Percentiles rank a stretch among this genome's conserved stretches.
phyloP scores from a whole-genome alignment of 2,797 vertebrate species.

The Cheirogaleus major region DNA sequence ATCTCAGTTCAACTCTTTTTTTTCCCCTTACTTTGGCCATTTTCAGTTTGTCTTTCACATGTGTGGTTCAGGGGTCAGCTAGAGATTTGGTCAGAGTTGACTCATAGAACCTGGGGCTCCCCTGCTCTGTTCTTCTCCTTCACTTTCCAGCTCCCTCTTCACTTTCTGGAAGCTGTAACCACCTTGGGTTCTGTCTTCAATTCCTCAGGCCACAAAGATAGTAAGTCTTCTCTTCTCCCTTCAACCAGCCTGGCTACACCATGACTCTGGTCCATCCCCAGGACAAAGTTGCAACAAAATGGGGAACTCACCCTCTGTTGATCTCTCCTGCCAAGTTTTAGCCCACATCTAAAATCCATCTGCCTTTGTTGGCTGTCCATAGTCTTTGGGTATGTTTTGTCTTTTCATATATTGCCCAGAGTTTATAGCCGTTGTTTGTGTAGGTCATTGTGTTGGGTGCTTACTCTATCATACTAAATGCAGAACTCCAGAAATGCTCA shows the following conservation, averaged over 20 bases:
- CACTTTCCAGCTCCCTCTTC: not conserved
- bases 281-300: not conserved
- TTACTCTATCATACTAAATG: not conserved
- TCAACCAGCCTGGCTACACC: not conserved
- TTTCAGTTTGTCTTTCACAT: not conserved
- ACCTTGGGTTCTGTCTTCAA: not conserved
- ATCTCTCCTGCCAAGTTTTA: not conserved
- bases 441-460: not conserved
- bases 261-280: not conserved
- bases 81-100: not conserved
- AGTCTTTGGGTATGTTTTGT: not conserved
- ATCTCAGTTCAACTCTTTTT: not conserved
- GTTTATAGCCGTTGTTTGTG: not conserved
- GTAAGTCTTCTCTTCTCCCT: not conserved
- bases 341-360: not conserved
- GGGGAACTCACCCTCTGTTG: not conserved
- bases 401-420: not conserved
- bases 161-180: not conserved
- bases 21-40: not conserved
- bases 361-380: not conserved
- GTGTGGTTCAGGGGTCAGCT: not conserved
- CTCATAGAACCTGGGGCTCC: not conserved
- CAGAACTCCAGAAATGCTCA: not conserved
- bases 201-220: not conserved
- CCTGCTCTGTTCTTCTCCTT: not conserved